Conservation (phyloP, 2,888 invertebrate species). For the Nebria brevicollis region DNA sequence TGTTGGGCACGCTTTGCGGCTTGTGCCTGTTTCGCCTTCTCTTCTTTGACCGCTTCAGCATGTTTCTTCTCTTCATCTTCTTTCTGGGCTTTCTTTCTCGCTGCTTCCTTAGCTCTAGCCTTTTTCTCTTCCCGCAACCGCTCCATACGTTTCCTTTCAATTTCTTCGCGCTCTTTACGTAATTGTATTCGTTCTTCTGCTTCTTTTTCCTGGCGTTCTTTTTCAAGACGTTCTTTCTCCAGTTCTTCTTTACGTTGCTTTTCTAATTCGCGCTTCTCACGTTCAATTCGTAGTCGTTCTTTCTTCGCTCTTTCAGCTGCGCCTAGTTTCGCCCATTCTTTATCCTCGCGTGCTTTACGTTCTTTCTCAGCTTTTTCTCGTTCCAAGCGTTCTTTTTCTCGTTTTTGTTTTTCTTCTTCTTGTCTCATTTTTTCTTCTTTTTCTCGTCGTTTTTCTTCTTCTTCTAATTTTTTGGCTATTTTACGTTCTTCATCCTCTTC, state of each 20-base stretch:
- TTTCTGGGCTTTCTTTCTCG: conserved; percentile 58
- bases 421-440: conserved; percentile 53
- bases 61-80: conserved; percentile 58
- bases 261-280: conserved; percentile 54
- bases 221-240: conserved; percentile 56
- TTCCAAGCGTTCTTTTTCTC: conserved; percentile 55
- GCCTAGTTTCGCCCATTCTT: conserved; percentile 42
- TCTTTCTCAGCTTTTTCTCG: conserved; percentile 50
- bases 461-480: conserved; percentile 56
- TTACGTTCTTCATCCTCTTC: conserved; percentile 56
- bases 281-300: conserved; percentile 49
- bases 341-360: conserved; percentile 58
- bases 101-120: conserved; percentile 48
- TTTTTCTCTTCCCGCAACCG: conserved; percentile 54
- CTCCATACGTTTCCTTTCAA: conserved; percentile 50
- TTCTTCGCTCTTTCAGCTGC: conserved; percentile 51
- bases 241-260: conserved; percentile 52
- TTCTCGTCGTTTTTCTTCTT: conserved; percentile 56
- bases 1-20: conserved; percentile 54
- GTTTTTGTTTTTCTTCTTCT: conserved; percentile 52
- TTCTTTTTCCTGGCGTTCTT: conserved; percentile 55
- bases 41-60: conserved; percentile 57
- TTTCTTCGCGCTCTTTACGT: conserved; percentile 53
- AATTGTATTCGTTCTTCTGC: conserved; percentile 55
- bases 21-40: conserved; percentile 58